Base-by-base conservation (phyloP, 53 echinoderm and acorn worm species). In the Stichopus horrens region DNA sequence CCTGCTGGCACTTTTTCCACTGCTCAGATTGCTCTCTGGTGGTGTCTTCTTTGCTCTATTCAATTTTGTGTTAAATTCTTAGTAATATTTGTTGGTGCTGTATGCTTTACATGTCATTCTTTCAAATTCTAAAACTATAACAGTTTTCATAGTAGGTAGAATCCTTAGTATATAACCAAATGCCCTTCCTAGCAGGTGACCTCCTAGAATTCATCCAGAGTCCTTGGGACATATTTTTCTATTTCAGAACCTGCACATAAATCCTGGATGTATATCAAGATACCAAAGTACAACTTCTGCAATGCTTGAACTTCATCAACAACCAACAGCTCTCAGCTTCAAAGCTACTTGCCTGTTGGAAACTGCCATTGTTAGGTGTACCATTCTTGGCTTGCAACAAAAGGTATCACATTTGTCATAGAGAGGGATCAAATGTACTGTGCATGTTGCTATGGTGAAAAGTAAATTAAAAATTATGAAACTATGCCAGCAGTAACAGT, bases 221-320 rank as follows among this genome's bases (percentile, higher is more conserved):
- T 37, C 37, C 37, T 37, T 37, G 37, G 37, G 37, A 37, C 37
- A 37, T 37, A n/a, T 37, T 37, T 0, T 37, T 37, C 37, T 37
- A 37, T 52, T 16, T 9, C 79, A 98, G 98, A 90, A 94, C 86
- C 76, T 94, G 7, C 90, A 91, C 57, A 86, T 98, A 9, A 86
- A 98, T 68, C 90, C 95, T 20, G 76, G 71, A 14, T 84, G 88
- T 37, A 22, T 98, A 22, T 90, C 93, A 52, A 79, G 90, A 53
- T 98, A 94, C 91, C 89, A 92, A 57, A 95, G 95, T 0, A 91
- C 94, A 14, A 87, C 89, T 75, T 88, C 89, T 55, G 93, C 98
- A 55, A 94, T 94, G 11, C 98, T 94, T 7, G 98, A 98, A 84
- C 89, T 90, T 18, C 98, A 98, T 53, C 93, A 94, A 21, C 96